phyloP scores from a whole-genome alignment of 2,113 vertebrate genomes.

The Platysteira castanea region DNA sequence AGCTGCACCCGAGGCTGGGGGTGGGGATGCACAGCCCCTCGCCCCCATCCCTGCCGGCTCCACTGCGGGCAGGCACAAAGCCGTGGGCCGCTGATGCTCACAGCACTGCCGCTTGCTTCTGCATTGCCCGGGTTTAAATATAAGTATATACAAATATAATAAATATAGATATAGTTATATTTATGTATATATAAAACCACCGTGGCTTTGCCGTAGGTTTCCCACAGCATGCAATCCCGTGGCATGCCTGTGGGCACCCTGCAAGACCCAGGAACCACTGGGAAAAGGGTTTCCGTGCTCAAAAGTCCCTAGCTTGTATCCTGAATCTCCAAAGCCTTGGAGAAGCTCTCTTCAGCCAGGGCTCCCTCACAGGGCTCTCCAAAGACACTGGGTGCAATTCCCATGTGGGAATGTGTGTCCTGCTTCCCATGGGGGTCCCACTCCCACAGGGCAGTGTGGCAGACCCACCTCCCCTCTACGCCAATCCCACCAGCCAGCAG shows the following conservation, averaged over 20 bases:
- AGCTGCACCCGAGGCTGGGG: neutral
- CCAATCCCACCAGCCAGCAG: neutral
- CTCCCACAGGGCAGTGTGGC: neutral
- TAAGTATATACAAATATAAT: neutral
- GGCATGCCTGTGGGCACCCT: neutral
- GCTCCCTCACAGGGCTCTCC: neutral
- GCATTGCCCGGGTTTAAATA: neutral
- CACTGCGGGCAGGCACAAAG: neutral
- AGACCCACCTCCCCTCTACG: neutral
- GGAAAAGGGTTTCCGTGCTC: neutral
- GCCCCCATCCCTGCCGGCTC: neutral
- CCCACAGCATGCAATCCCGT: neutral
- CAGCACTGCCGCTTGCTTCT: neutral
- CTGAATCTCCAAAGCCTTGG: neutral
- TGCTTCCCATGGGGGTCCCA: neutral
- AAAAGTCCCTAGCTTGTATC: neutral
- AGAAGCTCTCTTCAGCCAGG: neutral
- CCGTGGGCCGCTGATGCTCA: neutral
- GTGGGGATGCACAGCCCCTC: neutral
- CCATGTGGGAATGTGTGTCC: neutral
- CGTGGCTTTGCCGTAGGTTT: neutral
- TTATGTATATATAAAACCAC: neutral
- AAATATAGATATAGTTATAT: neutral
- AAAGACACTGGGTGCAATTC: neutral
- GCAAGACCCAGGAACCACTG: neutral